Percentiles rank a stretch among this genome's conserved stretches.
Evolutionary conservation across 2,113 vertebrate genomes (phyloP).

Genomic region (Serranochromis macrocephalus): DNA sequence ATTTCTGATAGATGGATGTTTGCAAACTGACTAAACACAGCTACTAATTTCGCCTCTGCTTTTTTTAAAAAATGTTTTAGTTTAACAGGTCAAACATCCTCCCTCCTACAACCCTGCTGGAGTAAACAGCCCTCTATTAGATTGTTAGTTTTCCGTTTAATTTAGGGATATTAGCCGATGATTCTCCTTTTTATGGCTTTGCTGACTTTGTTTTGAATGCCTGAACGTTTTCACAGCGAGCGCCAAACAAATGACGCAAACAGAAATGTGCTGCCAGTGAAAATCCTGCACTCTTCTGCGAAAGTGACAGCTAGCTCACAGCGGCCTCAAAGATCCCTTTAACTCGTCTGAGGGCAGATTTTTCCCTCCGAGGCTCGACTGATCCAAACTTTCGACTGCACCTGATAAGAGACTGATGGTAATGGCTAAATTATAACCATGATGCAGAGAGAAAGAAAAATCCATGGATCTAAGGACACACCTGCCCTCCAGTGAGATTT

Average conservation of each 20-base stretch:
- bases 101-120: neutral
- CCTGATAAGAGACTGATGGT: neutral
- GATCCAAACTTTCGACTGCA: neutral
- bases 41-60: neutral
- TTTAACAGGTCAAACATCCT: neutral
- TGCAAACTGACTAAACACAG: neutral
- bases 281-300: neutral
- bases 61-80: neutral
- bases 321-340: neutral
- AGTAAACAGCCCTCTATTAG: neutral
- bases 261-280: neutral
- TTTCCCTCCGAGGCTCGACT: neutral
- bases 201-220: neutral
- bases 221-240: neutral
- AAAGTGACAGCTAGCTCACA: neutral
- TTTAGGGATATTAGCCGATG: neutral
- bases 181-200: neutral
- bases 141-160: accelerated
- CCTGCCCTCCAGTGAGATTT: constrained; percentile 88
- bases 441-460: neutral
- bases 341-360: neutral
- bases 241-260: neutral
- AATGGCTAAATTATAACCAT: neutral
- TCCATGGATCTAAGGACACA: constrained; percentile 54
- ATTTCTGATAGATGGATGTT: neutral